These are phyloP conservation scores for Bombyx huttoni DNA, from an alignment of 2,888 invertebrate genomes.

Conservation along the genomic window DNA sequence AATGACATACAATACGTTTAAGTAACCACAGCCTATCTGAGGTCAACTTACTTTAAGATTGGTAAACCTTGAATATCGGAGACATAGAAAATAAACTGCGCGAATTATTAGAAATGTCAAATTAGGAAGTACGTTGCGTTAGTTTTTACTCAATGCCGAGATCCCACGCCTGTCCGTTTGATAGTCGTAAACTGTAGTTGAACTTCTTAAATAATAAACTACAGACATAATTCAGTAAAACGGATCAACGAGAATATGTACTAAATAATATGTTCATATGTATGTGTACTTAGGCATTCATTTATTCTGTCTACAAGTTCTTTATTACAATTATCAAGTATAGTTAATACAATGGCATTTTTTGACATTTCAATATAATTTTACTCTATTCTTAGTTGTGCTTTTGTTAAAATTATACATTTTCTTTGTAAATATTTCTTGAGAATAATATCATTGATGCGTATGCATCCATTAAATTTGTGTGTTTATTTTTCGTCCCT, in stretches of 20 bases:
- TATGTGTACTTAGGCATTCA: not conserved
- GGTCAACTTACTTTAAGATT: too few species aligned
- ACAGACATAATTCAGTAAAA: not conserved
- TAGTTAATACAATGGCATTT: slow-evolving; percentile 42
- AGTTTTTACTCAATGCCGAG: too few species aligned
- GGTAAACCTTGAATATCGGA: too few species aligned
- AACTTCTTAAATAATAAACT: too few species aligned
- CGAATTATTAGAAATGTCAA: too few species aligned
- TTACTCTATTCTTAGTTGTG: slow-evolving; percentile 30
- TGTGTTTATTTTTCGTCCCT: slow-evolving; percentile 13
- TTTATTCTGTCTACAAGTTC: not conserved
- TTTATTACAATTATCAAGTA: not conserved
- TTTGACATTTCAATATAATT: slow-evolving; percentile 39
- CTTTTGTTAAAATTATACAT: slow-evolving; percentile 55
- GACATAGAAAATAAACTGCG: too few species aligned
- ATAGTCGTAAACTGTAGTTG: too few species aligned
- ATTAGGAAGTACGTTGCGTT: too few species aligned
- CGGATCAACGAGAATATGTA: not conserved
- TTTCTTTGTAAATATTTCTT: slow-evolving; percentile 67
- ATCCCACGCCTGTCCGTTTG: too few species aligned
- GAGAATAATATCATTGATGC: slow-evolving; percentile 53
- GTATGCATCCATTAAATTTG: slow-evolving; percentile 39
- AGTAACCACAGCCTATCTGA: too few species aligned
- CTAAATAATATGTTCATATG: not conserved
- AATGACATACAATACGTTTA: too few species aligned